These are phyloP conservation scores for Margaritifera margaritifera DNA, from an alignment of 2,888 invertebrate species.

Conservation along the genomic window DNA sequence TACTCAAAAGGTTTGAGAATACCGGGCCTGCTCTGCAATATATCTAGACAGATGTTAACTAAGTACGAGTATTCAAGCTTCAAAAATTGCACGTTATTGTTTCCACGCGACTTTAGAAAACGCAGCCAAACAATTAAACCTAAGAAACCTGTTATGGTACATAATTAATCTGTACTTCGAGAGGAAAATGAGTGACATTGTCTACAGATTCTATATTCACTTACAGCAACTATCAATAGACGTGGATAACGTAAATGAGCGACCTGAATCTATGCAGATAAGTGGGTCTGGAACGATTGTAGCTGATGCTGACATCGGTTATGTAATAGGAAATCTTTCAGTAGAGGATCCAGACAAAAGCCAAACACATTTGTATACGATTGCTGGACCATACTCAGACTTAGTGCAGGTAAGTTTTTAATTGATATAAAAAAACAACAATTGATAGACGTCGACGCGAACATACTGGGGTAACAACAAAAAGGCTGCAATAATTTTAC, in stretches of 20 bases:
- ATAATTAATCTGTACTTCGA: too few relatives aligned
- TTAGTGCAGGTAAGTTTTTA: conserved; percentile 33
- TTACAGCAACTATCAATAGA: conserved; percentile 22
- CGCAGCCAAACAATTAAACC: too few relatives aligned
- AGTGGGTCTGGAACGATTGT: conserved; percentile 39
- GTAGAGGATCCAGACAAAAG: conserved; percentile 43
- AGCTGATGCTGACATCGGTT: conserved; percentile 29
- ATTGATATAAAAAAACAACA: neutral
- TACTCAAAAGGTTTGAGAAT: too few relatives aligned
- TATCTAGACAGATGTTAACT: too few relatives aligned
- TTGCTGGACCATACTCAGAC: conserved; percentile 46
- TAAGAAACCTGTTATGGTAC: too few relatives aligned
- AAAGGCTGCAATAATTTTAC: too few relatives aligned
- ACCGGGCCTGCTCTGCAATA: too few relatives aligned
- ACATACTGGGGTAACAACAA: too few relatives aligned
- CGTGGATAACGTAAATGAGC: conserved; percentile 47
- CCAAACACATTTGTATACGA: conserved; percentile 38
- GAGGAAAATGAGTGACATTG: neutral
- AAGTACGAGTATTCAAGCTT: too few relatives aligned
- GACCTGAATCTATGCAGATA: conserved; percentile 39
- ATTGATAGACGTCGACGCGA: too few relatives aligned
- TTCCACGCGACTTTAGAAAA: too few relatives aligned
- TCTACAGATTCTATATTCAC: neutral
- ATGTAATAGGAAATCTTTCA: conserved; percentile 38
- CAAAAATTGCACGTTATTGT: too few relatives aligned